Evolutionary conservation across 2,797 vertebrate genomes (phyloP), one percentile per base, ranked within the genome.

Genomic region (Scleropages formosus): DNA sequence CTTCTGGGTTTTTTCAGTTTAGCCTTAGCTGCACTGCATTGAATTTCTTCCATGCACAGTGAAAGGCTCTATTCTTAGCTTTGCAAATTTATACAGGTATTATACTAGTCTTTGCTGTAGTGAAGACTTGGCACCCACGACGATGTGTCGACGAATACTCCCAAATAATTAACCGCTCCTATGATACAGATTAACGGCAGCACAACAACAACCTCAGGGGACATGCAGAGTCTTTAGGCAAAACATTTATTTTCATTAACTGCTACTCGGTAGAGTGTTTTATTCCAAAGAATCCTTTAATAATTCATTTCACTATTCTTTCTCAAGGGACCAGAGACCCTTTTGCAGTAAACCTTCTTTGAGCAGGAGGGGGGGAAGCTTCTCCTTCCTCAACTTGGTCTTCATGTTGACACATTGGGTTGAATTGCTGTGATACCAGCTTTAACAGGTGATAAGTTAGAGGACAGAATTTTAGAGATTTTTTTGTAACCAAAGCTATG

Each of bases 161-260:
- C 31, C 13, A 49, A 51, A 51, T 47, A 67, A 67, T 67, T 31
- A 67, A 67, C 18, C 39, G 44, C 20, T 27, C 46, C 63, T 65
- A 65, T 46, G 46, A 46, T 31, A 65, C 65, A 31, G 31, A 65
- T 65, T 46, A 65, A 65, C 39, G 46, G 27, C 63, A 65, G 39
- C 63, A 67, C n/a, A 46, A 47, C 39, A 31, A 18, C n/a, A 44
- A 44, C 44, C 65, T 44, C 65, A 47, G 20, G 65, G 44, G 65
- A 67, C 39, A 67, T 39, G 39, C 44, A 67, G 67, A 67, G 65
- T 67, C 31, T 67, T 67, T 47, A 67, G 65, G 65, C 22, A 31
- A 56, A 60, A 72, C 56, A 72, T 60, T 72, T 72, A 58, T 70
- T 51, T 72, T 72, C 56, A 60, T 31, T 39, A 72, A 60, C 24